Conservation (phyloP, 2,888 invertebrate species). For the Dexiosoma caninum region DNA sequence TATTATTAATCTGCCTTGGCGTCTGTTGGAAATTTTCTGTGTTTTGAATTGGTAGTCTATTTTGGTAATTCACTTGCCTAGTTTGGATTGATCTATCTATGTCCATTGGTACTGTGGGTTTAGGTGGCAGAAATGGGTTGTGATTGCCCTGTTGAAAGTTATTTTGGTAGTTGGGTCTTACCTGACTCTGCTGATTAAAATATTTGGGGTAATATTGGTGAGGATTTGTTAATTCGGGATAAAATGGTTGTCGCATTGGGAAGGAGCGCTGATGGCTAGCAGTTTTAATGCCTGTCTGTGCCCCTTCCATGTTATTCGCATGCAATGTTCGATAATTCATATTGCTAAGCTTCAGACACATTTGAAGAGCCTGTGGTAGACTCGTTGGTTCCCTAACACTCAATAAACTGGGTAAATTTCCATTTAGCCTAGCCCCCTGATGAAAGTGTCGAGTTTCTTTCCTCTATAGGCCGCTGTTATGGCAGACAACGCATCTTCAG, state of each 20-base stretch:
- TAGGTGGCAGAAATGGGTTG: too few relatives aligned
- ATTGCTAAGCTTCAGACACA: background rate
- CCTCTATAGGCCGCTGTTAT: too few relatives aligned
- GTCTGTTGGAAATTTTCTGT: background rate
- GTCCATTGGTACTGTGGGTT: background rate
- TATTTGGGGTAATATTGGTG: too few relatives aligned
- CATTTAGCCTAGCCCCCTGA: background rate
- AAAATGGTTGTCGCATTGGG: too few relatives aligned
- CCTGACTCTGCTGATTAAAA: too few relatives aligned
- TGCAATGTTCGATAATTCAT: too few relatives aligned
- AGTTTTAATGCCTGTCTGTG: background rate
- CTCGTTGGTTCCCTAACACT: background rate
- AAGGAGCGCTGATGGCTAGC: too few relatives aligned
- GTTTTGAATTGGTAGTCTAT: background rate
- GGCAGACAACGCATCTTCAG: too few relatives aligned
- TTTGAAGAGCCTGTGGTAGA: background rate
- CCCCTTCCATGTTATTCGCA: background rate
- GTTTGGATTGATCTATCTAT: background rate
- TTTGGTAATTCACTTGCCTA: background rate
- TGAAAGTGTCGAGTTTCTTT: background rate
- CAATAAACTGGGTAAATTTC: background rate
- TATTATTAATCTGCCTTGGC: background rate
- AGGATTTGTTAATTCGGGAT: too few relatives aligned
- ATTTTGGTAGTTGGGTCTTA: too few relatives aligned
- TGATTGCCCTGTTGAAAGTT: too few relatives aligned